Base-by-base conservation (phyloP, 2,888 invertebrate genomes). In the Ennomos erosarius region DNA sequence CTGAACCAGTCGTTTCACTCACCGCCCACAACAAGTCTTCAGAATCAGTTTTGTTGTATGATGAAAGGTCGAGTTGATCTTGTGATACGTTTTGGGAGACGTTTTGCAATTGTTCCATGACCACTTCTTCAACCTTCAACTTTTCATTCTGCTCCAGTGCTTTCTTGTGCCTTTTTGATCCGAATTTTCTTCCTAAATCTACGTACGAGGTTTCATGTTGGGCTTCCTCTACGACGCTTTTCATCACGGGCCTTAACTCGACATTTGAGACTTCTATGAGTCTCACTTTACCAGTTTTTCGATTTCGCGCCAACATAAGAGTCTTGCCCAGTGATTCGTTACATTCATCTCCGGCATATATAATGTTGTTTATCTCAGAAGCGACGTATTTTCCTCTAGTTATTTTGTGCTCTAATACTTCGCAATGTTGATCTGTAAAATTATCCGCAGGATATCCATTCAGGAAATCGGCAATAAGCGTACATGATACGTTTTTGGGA, bases 181-280 rank as follows among this genome's bases (percentile, higher is more conserved):
- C 95, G 72, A 95, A 95, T 65, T 94, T 92, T 69, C 94, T 93
- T 46, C 94, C 94, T 0, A 95, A 78, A 51, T 91, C 91, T 16
- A 87, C 71, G 43, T 76, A 70, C 13, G 82, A 87, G 0, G 79
- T 83, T 12, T 90, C 85, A 0, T 77, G 35, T 8, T 78, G 72
- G 0, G 77, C 51, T 0, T 72, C 51, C 8, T 79, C 74, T 1
- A 74, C 38, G 1, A 81, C 73, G 0, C 63, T 67, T 58, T 76
- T 78, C 0, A 86, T 12, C 0, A 71, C 35, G 0, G 90, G 88
- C 69, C 84, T 85, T 1, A 90, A 13, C n/a, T 87, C 81, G 0
- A 80, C 69, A n/a, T 65, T 73, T 0, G 75, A 77, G 0, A 78
- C 73, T 64, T 90, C 90, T 0, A 90, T 76, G 1, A 92, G 42